Base-by-base conservation (phyloP, 2,888 invertebrate genomes). In the Polia nebulosa region DNA sequence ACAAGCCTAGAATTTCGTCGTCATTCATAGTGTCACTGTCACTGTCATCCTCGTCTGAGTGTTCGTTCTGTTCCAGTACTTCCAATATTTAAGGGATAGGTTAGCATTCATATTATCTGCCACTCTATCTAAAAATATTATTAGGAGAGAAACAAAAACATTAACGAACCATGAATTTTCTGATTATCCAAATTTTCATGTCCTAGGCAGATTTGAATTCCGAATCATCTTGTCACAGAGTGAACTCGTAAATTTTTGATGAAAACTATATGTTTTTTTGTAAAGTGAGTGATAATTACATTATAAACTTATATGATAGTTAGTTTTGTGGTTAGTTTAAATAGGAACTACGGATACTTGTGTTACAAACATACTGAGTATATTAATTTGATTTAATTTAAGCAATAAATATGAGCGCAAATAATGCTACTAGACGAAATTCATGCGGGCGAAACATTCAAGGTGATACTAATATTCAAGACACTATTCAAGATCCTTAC, bases 401-500 rank as follows among this genome's bases (percentile, higher is more conserved):
- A 80, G 80, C 81, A 66, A 81, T 80, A 84, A 88, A 82, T 69
- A 91, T 92, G 90, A 91, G 78, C 81, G 83, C 84, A 83, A 84
- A 59, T 80, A 83, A 82, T 78, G 71, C 81, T 70, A 86, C 90
- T 85, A 85, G 81, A 83, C 69, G 76, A 76, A 85, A 78, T 82
- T 77, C 83, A 61, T 77, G 62, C 66, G 69, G 55, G 58, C 68
- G 70, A 58, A 83, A 82, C 72, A 82, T 82, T 83, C 88, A 90
- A 94, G 93, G 93, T 94, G 92, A 92, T 32, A 62, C 13, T 29
- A 29, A 29, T 32, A 52, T 53, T 62, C 69, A 72, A 70, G 69
- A 53, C 44, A 71, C 11, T 84, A 87, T 95, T 84, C 94, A 95
- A 92, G 95, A 93, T 84, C 91, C 93, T 70, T 87, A 88, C 81